Percentiles rank a stretch among this genome's conserved stretches.
Conservation (phyloP, 1,140 invertebrate species). For the Drosophila takahashii region DNA sequence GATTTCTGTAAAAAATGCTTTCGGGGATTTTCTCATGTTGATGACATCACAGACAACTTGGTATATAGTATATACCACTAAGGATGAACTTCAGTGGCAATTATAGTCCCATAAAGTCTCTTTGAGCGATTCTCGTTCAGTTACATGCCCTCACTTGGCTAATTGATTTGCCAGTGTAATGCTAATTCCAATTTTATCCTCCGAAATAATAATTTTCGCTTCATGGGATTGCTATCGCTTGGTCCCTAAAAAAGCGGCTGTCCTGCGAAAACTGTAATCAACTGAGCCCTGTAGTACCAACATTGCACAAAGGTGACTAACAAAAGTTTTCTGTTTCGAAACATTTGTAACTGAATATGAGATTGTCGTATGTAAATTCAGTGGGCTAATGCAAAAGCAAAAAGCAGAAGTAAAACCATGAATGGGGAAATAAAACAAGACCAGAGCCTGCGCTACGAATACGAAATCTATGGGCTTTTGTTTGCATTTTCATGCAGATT, state of each 20-base stretch:
- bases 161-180: conserved; percentile 67
- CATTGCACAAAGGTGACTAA: conserved; percentile 33
- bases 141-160: conserved; percentile 14
- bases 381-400: conserved; percentile 55
- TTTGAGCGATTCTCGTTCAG: conserved; percentile 5
- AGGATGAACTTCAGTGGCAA: conserved; percentile 13
- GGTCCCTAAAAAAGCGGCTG: conserved; percentile 6
- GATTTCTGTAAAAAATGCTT: conserved; percentile 7
- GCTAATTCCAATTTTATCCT: conserved; percentile 47
- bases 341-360: conserved; percentile 69
- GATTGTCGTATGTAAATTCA: conserved; percentile 68
- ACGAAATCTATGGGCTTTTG: conserved; percentile 62
- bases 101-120: conserved; percentile 57
- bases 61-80: not conserved
- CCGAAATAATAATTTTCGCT: conserved; percentile 67
- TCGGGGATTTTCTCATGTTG: conserved; percentile 68
- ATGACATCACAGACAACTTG: conserved; percentile 25
- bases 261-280: conserved; percentile 12
- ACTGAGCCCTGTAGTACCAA: conserved; percentile 23
- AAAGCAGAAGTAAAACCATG: conserved; percentile 38
- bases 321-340: conserved; percentile 62
- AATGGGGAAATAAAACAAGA: conserved; percentile 28
- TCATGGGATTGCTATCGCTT: conserved; percentile 22
- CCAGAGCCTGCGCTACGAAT: conserved; percentile 18
- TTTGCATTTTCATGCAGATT: conserved; percentile 81